Base-by-base conservation (phyloP, 2,888 invertebrate species). In the Germaria angustata region DNA sequence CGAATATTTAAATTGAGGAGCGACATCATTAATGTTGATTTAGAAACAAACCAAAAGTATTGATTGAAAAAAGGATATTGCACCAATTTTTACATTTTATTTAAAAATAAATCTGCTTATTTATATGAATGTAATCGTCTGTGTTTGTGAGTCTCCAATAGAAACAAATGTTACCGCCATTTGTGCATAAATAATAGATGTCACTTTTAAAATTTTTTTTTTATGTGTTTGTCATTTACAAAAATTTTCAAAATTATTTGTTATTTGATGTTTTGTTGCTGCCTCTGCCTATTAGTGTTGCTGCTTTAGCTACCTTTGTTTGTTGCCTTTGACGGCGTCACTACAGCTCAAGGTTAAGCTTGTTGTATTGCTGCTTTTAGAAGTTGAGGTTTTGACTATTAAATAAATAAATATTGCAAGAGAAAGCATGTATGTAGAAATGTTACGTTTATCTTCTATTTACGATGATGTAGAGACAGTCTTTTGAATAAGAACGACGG, bases 111-210 rank as follows among this genome's bases (percentile, higher is more conserved):
- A n/a, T n/a, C n/a, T n/a, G n/a, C n/a, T n/a, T n/a, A n/a, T n/a
- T n/a, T n/a, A n/a, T n/a, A n/a, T n/a, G n/a, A n/a, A n/a, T n/a
- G n/a, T n/a, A n/a, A n/a, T n/a, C n/a, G n/a, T n/a, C n/a, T n/a
- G n/a, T n/a, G n/a, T n/a, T n/a, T n/a, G n/a, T n/a, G n/a, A n/a
- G n/a, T n/a, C n/a, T 15, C 5, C 11, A 32, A 51, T 13, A 13
- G n/a, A 55, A 76, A 34, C 36, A 72, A 57, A 61, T 53, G 69
- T 76, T 66, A 55, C 75, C 66, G 68, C 81, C 44, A 71, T 84
- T 84, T 84, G 76, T 79, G 81, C 55, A 81, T 75, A 76, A 76
- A 65, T 76, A 57, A 75, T 49, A 24, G 51, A 72, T 80, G 34
- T 2, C 24, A 15, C 17, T 41, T 15, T 24, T 55, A 28, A 3